Conservation (phyloP, 2,113 vertebrate genomes). For the Nesoenas mayeri region DNA sequence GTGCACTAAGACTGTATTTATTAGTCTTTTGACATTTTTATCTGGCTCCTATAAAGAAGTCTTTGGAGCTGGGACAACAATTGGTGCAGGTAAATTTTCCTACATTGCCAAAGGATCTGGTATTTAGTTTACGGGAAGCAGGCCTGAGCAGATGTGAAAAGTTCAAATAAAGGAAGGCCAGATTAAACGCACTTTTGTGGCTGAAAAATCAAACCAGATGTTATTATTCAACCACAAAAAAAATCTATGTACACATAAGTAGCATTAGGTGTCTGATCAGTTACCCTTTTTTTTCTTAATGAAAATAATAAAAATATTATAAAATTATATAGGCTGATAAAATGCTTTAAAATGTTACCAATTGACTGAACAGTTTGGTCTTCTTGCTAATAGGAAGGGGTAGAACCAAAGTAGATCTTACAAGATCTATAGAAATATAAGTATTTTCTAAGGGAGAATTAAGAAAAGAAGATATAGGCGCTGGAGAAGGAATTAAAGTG, state of each 20-base stretch:
- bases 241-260: constrained; percentile 73
- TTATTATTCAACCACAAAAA: constrained; percentile 80
- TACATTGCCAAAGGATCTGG: constrained; percentile 74
- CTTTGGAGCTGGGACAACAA: constrained; percentile 68
- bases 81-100: constrained; percentile 77
- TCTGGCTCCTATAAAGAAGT: constrained; percentile 72
- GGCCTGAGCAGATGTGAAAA: constrained; percentile 83
- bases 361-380: not conserved
- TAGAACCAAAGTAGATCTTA: not conserved
- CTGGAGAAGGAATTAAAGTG: accelerated
- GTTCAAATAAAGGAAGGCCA: constrained; percentile 85
- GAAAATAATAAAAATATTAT: constrained; percentile 70
- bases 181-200: constrained; percentile 80
- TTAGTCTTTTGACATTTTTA: constrained; percentile 73
- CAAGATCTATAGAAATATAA: not conserved
- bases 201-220: constrained; percentile 83
- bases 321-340: constrained; percentile 59
- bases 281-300: constrained; percentile 27
- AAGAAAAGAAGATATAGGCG: not conserved
- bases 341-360: constrained; percentile 16
- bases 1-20: constrained; percentile 55
- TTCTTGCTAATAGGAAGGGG: not conserved
- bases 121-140: constrained; percentile 80
- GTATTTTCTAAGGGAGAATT: not conserved
- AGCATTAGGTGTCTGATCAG: constrained; percentile 77